Evolutionary conservation across 53 echinoderm and acorn worm genomes (phyloP).

Genomic region (Temnopleurus reevesii): DNA sequence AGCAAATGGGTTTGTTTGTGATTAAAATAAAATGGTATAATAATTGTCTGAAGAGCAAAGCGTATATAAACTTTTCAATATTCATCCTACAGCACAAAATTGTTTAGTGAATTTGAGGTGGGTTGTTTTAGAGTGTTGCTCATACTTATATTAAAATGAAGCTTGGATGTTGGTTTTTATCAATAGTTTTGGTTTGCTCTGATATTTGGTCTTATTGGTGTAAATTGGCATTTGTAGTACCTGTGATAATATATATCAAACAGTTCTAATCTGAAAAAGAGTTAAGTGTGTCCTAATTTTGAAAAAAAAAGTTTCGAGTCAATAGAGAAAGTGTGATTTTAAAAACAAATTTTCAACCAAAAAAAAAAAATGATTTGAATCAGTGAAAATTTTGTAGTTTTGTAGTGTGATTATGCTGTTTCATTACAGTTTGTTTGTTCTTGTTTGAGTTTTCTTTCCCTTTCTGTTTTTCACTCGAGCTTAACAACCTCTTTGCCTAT

Average conservation of each 20-base stretch:
- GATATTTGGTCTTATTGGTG: neutral
- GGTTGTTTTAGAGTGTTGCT: neutral
- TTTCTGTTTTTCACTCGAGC: constrained; percentile 37
- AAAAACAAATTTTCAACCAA: neutral
- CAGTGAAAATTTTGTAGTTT: neutral
- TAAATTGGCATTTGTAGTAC: neutral
- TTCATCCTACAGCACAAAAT: neutral
- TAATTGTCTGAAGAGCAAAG: neutral
- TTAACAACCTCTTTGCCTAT: constrained; percentile 37
- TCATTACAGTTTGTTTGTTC: constrained; percentile 25
- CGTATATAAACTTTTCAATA: neutral
- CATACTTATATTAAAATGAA: neutral
- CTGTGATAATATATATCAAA: neutral
- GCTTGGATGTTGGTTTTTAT: neutral
- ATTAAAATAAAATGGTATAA: neutral
- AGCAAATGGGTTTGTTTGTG: neutral
- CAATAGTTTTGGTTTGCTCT: neutral
- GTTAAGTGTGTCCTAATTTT: neutral
- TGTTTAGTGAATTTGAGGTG: neutral
- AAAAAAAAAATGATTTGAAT: constrained; percentile 25
- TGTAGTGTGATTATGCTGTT: constrained; percentile 35
- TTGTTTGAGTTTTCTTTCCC: constrained; percentile 1
- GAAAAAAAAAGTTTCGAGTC: neutral
- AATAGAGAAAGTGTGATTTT: neutral
- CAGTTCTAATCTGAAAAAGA: neutral